Conservation (phyloP, 2,888 invertebrate genomes). For the Apodemia mormo region DNA sequence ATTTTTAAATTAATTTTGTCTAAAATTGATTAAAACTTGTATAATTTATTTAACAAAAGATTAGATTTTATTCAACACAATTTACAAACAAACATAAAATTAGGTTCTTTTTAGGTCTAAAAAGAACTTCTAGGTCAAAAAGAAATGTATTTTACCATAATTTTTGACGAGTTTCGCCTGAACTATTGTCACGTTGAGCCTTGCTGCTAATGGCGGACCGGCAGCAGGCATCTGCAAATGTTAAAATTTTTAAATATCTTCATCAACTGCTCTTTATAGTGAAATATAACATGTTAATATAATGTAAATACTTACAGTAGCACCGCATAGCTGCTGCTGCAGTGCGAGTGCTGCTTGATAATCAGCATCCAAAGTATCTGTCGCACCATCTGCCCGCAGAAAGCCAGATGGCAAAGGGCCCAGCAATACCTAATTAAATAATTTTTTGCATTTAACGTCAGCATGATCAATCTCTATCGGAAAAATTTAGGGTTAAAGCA, state of each 20-base stretch:
- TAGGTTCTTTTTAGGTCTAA: not conserved
- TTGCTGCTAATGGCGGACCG: slow-evolving; percentile 82
- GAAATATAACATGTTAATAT: too few relatives aligned
- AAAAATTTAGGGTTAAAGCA: too few relatives aligned
- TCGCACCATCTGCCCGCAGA: slow-evolving; percentile 82
- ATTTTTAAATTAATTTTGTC: too few relatives aligned
- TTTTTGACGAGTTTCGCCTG: slow-evolving; percentile 97
- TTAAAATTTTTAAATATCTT: not conserved
- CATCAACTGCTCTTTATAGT: too few relatives aligned
- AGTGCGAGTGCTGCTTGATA: slow-evolving; percentile 88
- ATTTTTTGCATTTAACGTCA: not conserved
- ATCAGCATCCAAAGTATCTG: slow-evolving; percentile 88
- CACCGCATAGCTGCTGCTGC: slow-evolving; percentile 84
- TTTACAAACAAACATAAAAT: not conserved
- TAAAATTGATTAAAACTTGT: too few relatives aligned
- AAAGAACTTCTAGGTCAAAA: not conserved
- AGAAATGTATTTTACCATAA: slow-evolving; percentile 82
- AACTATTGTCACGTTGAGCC: slow-evolving; percentile 91
- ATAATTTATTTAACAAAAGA: too few relatives aligned
- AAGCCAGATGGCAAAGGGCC: slow-evolving; percentile 91
- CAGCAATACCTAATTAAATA: slow-evolving; percentile 84
- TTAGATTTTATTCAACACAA: too few relatives aligned
- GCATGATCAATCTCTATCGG: too few relatives aligned
- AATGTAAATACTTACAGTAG: slow-evolving; percentile 51
- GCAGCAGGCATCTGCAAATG: slow-evolving; percentile 52